Evolutionary conservation across 2,888 invertebrate genomes (phyloP), one percentile per base, ranked within the genome.

Genomic region (Biston betularia): DNA sequence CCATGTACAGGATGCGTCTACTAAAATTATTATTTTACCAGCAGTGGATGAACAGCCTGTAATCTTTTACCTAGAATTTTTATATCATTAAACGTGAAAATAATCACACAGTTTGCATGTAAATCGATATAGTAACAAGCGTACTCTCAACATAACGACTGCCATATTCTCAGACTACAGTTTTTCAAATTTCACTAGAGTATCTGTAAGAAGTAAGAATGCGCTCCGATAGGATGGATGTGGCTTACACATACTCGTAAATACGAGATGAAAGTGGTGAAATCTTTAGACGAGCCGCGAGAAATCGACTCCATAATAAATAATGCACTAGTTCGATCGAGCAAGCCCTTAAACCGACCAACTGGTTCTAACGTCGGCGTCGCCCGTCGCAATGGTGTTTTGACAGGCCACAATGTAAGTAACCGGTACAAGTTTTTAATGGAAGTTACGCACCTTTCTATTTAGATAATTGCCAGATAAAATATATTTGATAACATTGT

Each of bases 191-290:
- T 72, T 70, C 67, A 69, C 71, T 69, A 57, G 55, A 69, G 61
- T 66, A 61, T 63, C n/a, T 14, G 45, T 15, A 57, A 48, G 46
- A 48, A 49, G 58, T 48, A 65, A 76, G 77, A 80, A 80, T 79
- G 75, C 71, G 68, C 70, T 76, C 72, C 73, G 76, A 79, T 78
- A 72, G 80, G 79, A 84, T 83, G 78, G 79, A 81, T 81, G 78
- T 81, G 76, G 79, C 78, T 75, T 76, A 75, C 78, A 82, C 79
- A 77, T 76, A 80, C 82, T 84, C 79, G 86, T 84, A 85, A 85
- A 85, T 87, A 87, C 88, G 72, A 92, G 89, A 91, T 88, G 93
- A 93, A 93, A 93, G 92, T 92, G 84, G 93, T 88, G 93, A 93
- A 93, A 93, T 90, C 91, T 88, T 75, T 79, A 83, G 85, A 84